A percentile compares a stretch with the other conserved stretches of the same genome.
Evolutionary conservation across 2,888 invertebrate species (phyloP).

Genomic region (Psylliodes chrysocephalus): DNA sequence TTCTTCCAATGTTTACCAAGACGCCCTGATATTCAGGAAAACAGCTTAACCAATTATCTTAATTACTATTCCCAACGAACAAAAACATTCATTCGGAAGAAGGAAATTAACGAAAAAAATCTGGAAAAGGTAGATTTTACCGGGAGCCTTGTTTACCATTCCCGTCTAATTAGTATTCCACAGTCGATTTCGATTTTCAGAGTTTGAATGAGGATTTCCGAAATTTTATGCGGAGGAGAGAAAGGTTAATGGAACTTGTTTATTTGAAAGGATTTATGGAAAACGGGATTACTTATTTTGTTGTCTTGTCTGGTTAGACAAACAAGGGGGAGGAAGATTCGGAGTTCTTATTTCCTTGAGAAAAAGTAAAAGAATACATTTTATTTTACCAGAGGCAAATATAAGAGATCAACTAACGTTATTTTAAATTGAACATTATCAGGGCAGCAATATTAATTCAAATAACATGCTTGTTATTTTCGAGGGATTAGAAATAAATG

Average conservation of each 20-base stretch:
- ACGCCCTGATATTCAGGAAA: conserved; percentile 17
- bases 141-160: conserved; percentile 6
- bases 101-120: conserved; percentile 25
- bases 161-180: conserved; percentile 20
- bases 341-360: background rate
- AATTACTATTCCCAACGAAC: conserved; percentile 22
- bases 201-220: conserved; percentile 17
- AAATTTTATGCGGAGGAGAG: conserved; percentile 9
- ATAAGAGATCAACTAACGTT: too few species aligned
- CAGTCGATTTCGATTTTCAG: conserved; percentile 14
- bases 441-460: too few species aligned
- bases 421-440: too few species aligned
- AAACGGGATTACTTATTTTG: conserved; percentile 9
- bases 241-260: background rate
- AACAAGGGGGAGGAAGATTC: background rate
- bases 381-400: too few species aligned
- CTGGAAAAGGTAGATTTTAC: conserved; percentile 21
- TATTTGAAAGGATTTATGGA: conserved; percentile 12
- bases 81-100: conserved; percentile 23
- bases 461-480: too few species aligned
- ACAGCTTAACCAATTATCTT: conserved; percentile 31
- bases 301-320: background rate
- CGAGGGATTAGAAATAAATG: too few species aligned
- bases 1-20: conserved; percentile 32
- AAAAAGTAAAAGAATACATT: too few species aligned